These are phyloP conservation scores for Drosophila kanapiae DNA, from an alignment of 1,140 invertebrate genomes.

Conservation along the genomic window DNA sequence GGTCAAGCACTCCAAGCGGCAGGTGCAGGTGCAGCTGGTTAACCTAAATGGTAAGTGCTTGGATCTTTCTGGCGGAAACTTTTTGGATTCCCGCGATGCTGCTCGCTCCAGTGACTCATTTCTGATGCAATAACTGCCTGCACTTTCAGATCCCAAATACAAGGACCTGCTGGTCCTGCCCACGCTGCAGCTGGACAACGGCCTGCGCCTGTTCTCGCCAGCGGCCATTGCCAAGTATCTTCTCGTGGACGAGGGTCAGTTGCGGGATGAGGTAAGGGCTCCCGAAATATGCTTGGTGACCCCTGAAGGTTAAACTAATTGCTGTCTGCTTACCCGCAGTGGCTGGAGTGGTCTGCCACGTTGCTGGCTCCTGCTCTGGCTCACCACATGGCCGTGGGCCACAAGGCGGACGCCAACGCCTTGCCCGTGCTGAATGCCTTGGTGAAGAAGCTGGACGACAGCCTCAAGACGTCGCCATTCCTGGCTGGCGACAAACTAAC, in stretches of 20 bases:
- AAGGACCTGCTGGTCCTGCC: constrained; percentile 85
- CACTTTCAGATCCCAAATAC: constrained; percentile 61
- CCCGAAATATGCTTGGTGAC: constrained; percentile 25
- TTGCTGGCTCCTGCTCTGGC: constrained; percentile 88
- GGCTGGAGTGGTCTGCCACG: constrained; percentile 92
- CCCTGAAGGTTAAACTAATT: constrained; percentile 72
- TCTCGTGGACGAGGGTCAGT: constrained; percentile 80
- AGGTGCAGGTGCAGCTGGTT: constrained; percentile 86
- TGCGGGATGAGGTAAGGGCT: constrained; percentile 72
- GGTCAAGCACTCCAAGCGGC: constrained; percentile 87
- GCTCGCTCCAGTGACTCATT: constrained; percentile 22
- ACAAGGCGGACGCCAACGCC: constrained; percentile 86
- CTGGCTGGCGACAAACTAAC: constrained; percentile 78
- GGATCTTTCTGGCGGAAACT: constrained; percentile 10
- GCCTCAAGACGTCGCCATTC: constrained; percentile 78
- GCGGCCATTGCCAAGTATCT: constrained; percentile 87
- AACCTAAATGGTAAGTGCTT: constrained; percentile 86
- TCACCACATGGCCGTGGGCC: constrained; percentile 84
- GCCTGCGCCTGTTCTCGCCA: constrained; percentile 86
- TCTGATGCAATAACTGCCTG: constrained; percentile 67
- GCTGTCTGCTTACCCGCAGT: constrained; percentile 84
- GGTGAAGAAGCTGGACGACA: constrained; percentile 85
- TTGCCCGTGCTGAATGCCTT: constrained; percentile 85
- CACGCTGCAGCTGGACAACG: constrained; percentile 85
- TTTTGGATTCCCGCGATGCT: constrained; percentile 1